A percentile compares a stretch with the other conserved stretches of the same genome.
These are phyloP conservation scores for Chrysolophus pictus DNA, from an alignment of 2,797 vertebrate species.

Conservation along the genomic window DNA sequence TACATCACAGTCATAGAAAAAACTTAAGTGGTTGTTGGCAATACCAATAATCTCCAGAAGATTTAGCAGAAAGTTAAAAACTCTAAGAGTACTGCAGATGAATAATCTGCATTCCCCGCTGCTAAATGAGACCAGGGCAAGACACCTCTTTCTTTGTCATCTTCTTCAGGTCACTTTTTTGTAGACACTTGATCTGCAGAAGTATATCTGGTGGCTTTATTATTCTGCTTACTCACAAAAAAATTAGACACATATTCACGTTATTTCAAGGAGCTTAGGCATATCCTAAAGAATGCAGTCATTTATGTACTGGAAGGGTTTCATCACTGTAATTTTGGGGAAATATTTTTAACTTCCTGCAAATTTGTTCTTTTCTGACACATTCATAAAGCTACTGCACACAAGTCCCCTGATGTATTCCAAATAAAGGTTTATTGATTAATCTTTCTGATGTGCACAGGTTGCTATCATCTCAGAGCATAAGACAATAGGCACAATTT, in stretches of 20 bases:
- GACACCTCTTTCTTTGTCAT: neutral
- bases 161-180: neutral
- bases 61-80: neutral
- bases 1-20: slow-evolving; percentile 32
- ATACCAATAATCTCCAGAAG: neutral
- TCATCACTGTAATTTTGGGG: neutral
- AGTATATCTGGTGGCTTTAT: neutral
- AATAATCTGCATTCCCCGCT: neutral
- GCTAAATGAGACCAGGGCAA: neutral
- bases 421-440: neutral
- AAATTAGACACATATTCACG: neutral
- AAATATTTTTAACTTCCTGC: neutral
- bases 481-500: slow-evolving; percentile 47
- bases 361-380: neutral
- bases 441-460: neutral
- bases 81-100: neutral
- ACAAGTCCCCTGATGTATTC: neutral
- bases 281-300: neutral
- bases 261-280: neutral
- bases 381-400: neutral
- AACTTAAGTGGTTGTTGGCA: neutral
- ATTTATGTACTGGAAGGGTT: neutral
- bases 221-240: neutral
- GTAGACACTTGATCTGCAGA: neutral
- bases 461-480: slow-evolving; percentile 19